Base-by-base conservation (phyloP, 2,113 vertebrate species). In the Megaptera novaeangliae region DNA sequence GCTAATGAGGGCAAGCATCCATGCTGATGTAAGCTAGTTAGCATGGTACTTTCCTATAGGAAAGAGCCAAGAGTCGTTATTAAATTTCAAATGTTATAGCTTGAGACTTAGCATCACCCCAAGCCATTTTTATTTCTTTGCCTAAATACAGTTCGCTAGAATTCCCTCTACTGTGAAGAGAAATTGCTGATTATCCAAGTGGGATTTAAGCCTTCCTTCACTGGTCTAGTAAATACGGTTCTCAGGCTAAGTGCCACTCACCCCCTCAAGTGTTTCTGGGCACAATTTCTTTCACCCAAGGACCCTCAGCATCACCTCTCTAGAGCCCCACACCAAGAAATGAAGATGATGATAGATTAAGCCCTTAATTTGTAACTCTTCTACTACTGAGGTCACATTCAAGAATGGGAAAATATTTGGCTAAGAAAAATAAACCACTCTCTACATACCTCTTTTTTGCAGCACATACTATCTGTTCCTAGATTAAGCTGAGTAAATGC, bases 101-200 rank as follows among this genome's bases (percentile, higher is more conserved):
- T 96, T 41, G 55, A 94, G 72, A 96, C 74, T 96, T 89, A 96
- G 83, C 55, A 78, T 97, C 87, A 96, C 94, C 71, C 74, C 86
- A 74, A 91, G 89, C 61, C 72, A 84, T 78, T 98, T 97, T 83
- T 97, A 98, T 97, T 91, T 95, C 89, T 93, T 92, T 96, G 80
- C 89, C 89, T 92, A 94, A 95, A 95, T 85, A 96, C 44, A 52
- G 8, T 95, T 96, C 89, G 49, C 71, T 96, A 59, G n/a, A 96
- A 92, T 87, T 89, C 64, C 74, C 36, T 96, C 83, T 89, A 80
- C 89, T 95, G 14, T 27, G 69, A 95, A 95, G 59, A 96, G 72
- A 96, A 97, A 96, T 90, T 95, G 96, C 95, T 95, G 94, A 98
- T 96, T 95, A 92, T 71, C 75, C 88, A 93, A 93, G 83, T 84